Conservation (phyloP, 92 coral and sea anemone species). For the Siderastrea siderea region DNA sequence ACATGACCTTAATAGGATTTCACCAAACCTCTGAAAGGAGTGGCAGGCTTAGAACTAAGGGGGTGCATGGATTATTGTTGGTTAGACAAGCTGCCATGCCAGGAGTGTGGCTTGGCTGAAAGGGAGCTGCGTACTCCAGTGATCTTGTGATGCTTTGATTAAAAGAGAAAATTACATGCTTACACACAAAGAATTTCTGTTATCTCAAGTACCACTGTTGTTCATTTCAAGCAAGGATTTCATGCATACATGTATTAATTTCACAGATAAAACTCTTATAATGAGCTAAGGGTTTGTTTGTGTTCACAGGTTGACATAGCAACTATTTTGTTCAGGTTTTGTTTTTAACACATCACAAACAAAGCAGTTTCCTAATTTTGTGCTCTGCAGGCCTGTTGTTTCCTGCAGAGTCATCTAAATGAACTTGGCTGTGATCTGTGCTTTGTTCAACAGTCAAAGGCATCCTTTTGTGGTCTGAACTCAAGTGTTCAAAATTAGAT, state of each 20-base stretch:
- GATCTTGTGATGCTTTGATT: background rate
- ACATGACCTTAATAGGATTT: constrained; percentile 7
- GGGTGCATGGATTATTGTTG: background rate
- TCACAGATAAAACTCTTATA: background rate
- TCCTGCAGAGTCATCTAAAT: constrained; percentile 24
- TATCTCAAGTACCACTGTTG: background rate
- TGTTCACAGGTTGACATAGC: background rate
- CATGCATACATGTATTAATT: background rate
- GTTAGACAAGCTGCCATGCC: background rate
- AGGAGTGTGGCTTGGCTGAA: background rate
- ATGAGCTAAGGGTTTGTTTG: background rate
- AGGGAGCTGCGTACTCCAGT: background rate
- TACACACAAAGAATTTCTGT: background rate
- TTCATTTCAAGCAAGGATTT: background rate
- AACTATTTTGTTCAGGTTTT: constrained; percentile 3
- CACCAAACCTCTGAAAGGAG: background rate
- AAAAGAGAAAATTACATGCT: background rate
- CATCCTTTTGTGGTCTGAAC: constrained; percentile 13
- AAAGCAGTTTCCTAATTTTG: constrained; percentile 9
- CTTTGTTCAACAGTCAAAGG: background rate
- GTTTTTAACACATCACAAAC: background rate
- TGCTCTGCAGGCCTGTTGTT: constrained; percentile 17
- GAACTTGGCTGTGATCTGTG: background rate
- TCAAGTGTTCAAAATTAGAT: constrained; percentile 6
- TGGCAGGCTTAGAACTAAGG: background rate